Evolutionary conservation across 2,888 invertebrate genomes (phyloP).

Genomic region (Rapana venosa): DNA sequence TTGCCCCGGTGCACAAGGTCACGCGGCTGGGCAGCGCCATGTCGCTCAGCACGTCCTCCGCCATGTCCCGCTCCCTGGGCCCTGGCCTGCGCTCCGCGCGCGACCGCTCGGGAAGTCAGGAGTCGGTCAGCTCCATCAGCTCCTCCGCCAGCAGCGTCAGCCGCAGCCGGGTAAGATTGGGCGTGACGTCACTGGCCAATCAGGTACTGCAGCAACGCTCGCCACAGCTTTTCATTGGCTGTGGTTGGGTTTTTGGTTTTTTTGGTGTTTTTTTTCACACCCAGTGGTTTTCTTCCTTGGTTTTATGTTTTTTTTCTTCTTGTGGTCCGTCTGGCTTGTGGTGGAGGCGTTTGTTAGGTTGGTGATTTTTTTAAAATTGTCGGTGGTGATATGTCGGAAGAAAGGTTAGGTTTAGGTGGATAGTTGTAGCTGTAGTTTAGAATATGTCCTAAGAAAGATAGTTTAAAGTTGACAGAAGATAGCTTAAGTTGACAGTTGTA

Average conservation of each 20-base stretch:
- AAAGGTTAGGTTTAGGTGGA: too few relatives aligned
- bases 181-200: constrained; percentile 83
- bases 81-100: constrained; percentile 67
- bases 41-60: constrained; percentile 57
- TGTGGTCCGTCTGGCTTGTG: not conserved
- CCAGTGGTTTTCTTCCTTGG: not conserved
- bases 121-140: constrained; percentile 91
- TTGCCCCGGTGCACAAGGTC: constrained; percentile 94
- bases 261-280: not conserved
- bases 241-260: not conserved
- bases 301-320: not conserved
- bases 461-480: too few relatives aligned
- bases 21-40: constrained; percentile 52
- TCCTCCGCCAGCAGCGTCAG: constrained; percentile 80
- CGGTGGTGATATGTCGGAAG: too few relatives aligned
- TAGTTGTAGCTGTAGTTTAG: too few relatives aligned
- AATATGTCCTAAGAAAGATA: too few relatives aligned
- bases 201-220: constrained; percentile 75
- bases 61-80: constrained; percentile 60
- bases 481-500: too few relatives aligned
- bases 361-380: too few relatives aligned
- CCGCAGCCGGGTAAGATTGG: constrained; percentile 86
- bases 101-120: constrained; percentile 82
- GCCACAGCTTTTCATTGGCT: not conserved
- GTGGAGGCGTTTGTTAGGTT: not conserved